Base-by-base conservation (phyloP, 1,140 invertebrate species). In the Pinna nobilis region DNA sequence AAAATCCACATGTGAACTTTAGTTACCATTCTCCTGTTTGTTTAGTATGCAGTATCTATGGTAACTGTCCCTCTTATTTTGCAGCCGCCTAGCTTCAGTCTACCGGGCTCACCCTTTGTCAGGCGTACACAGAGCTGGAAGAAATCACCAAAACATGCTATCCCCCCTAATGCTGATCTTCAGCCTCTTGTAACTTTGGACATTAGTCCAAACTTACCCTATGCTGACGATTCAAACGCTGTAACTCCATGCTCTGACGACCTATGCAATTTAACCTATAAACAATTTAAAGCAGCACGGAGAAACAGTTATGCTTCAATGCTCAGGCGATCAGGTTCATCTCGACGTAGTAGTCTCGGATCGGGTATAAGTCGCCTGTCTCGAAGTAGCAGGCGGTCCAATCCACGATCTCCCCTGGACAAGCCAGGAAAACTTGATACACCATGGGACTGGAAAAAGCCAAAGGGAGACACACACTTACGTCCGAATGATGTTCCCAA, bases 161-260 rank as follows among this genome's bases (percentile, higher is more conserved):
- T 98, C 88, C 93, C 97, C 97, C 3, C 91, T 98, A 69, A 96
- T 98, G 50, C 68, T 91, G 97, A 61, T 97, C 97, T n/a, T n/a
- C n/a, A n/a, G n/a, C n/a, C n/a, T n/a, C n/a, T n/a, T n/a, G n/a
- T n/a, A n/a, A n/a, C n/a, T 91, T 91, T 98, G 85, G 97, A 98
- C 88, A 71, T 65, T 96, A 96, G 67, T 95, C 98, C 89, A 96
- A 98, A 67, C 89, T 92, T 99, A 82, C 97, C 97, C 18, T 99
- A 97, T 89, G 97, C 97, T 32, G 97, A 99, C 88, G 97, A 98
- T 89, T 98, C 96, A 53, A 97, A 97, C 85, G 97, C 97, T 59
- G 97, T 98, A 3, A 99, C 97, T 51, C 97, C 97, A 15, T 97
- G 98, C 95, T 98, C 96, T 61, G 97, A 98, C 91, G 97, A 98